Percentiles rank a stretch among this genome's conserved stretches.
Conservation (phyloP, 35 echinoderm and acorn worm genomes). For the Heliocidaris tuberculata region DNA sequence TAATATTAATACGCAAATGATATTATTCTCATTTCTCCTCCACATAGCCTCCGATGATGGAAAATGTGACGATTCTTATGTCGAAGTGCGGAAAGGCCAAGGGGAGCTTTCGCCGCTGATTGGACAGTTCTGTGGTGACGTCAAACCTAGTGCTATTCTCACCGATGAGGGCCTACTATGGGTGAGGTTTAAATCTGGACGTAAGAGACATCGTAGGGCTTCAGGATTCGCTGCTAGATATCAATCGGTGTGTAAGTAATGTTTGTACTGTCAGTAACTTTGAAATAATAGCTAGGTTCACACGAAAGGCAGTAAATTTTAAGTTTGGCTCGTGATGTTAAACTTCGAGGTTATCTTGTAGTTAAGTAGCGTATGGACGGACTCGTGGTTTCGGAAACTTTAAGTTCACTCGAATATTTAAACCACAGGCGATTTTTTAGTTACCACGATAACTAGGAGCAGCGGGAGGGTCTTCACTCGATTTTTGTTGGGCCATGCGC, state of each 20-base stretch:
- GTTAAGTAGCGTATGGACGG: no score
- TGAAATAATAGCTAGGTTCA: neutral
- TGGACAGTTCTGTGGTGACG: slow-evolving; percentile 70
- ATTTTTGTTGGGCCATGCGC: no score
- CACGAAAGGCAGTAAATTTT: no score
- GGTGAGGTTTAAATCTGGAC: slow-evolving; percentile 68
- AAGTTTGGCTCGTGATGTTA: no score
- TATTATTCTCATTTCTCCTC: no score
- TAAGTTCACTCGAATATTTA: no score
- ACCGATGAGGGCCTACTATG: slow-evolving; percentile 59
- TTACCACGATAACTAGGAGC: no score
- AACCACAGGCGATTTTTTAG: no score
- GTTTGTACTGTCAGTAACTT: neutral
- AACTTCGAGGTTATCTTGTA: no score
- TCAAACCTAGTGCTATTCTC: slow-evolving; percentile 55
- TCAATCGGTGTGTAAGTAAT: slow-evolving; percentile 91
- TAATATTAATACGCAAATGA: no score
- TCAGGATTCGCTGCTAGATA: slow-evolving; percentile 67
- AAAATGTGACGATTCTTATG: slow-evolving; percentile 55
- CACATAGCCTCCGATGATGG: slow-evolving; percentile 14
- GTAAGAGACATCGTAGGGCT: neutral
- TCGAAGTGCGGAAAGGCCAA: slow-evolving; percentile 74
- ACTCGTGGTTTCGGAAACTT: no score
- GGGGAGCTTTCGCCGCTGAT: slow-evolving; percentile 66
- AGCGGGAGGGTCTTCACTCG: no score